Evolutionary conservation across 1,140 invertebrate species (phyloP), one percentile per base, ranked within the genome.

Genomic region (Fragariocoptes setiger): DNA sequence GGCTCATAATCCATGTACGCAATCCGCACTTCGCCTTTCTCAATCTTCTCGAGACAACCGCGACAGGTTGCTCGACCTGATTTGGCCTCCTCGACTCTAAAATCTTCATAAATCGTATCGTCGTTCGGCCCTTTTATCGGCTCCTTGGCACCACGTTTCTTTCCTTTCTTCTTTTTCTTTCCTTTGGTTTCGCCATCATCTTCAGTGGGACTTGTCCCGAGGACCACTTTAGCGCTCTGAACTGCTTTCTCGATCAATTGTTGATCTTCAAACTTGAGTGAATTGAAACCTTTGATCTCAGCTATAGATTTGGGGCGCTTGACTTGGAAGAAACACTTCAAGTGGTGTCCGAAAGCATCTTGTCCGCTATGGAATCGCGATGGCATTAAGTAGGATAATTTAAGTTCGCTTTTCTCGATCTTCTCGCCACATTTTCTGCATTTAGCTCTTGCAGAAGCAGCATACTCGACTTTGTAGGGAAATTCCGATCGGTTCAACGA

Each of bases 1-100:
- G 69, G 72, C 39, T 80, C 73, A 61, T 64, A 86, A 49, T 83
- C 77, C 49, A 74, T 76, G 57, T 83, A 85, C 4, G 72, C 69
- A 43, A 90, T 63, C 36, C 83, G 64, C 19, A 86, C 56, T 53
- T 72, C 70, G 52, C 65, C 70, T 63, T 76, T 86, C 17, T 67
- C 58, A 51, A 94, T 90, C 52, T 73, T 78, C 45, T 72, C 68
- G 48, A 79, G 70, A 59, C 86, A 94, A 0, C 70, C 75, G 48
- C 67, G 63, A 50, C 86, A 94, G 18, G 58, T 65, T 31, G 80
- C 70, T 42, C 73, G 62, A 40, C 66, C 70, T 4, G 77, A 80
- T 56, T 85, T 88, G 0, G 86, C 70, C 61, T 88, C 85, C 52
- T 88, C 79, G 12, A 79, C 63, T 25, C 52, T 58, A 52, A 72